Evolutionary conservation across 2,888 invertebrate genomes (phyloP).

Genomic region (Drosophila aldrichi): DNA sequence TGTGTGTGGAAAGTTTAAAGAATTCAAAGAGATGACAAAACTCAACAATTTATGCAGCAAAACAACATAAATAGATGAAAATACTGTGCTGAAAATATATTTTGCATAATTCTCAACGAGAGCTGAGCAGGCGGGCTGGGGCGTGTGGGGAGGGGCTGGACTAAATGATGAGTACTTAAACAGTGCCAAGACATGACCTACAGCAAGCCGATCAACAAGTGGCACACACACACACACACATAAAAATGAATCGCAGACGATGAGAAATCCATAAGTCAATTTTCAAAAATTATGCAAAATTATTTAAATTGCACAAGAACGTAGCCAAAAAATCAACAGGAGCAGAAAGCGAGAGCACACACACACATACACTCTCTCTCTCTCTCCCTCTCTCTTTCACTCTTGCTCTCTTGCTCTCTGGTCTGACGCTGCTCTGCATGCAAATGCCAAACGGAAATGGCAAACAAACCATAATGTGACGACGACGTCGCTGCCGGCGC

Average conservation of each 20-base stretch:
- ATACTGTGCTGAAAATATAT: slow-evolving; percentile 67
- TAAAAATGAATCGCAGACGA: slow-evolving; percentile 76
- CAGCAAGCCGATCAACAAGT: slow-evolving; percentile 79
- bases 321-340: slow-evolving; percentile 73
- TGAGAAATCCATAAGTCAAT: slow-evolving; percentile 82
- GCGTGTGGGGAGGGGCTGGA: background rate
- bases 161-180: slow-evolving; percentile 54
- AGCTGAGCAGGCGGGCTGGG: background rate
- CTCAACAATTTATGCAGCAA: slow-evolving; percentile 59
- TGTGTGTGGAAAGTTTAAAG: slow-evolving; percentile 61
- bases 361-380: background rate
- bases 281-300: slow-evolving; percentile 84
- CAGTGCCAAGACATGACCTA: slow-evolving; percentile 80
- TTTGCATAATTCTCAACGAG: slow-evolving; percentile 65
- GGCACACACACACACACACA: slow-evolving; percentile 43
- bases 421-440: slow-evolving; percentile 61
- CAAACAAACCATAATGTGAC: slow-evolving; percentile 81
- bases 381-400: background rate
- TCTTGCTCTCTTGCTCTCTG: background rate
- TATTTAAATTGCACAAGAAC: slow-evolving; percentile 82
- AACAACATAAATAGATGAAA: slow-evolving; percentile 23
- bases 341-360: slow-evolving; percentile 34
- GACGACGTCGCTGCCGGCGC: slow-evolving; percentile 44
- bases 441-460: slow-evolving; percentile 80
- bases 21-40: slow-evolving; percentile 26